Conservation (phyloP, 2,113 vertebrate genomes). For the Vicugna pacos region DNA sequence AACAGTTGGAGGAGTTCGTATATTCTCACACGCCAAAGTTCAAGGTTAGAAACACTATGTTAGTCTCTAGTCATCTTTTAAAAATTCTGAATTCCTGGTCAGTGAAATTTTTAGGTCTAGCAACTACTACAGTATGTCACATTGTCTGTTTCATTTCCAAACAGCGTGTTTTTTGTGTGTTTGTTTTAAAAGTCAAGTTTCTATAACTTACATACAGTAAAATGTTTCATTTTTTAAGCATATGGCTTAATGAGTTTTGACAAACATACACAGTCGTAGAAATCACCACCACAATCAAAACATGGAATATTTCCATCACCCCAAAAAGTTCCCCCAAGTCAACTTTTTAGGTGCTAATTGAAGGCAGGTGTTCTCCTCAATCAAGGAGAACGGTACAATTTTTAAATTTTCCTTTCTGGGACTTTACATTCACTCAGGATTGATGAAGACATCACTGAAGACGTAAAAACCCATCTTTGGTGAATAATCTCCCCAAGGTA, state of each 20-base stretch:
- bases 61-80: not conserved
- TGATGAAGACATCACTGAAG: rapidly evolving
- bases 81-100: not conserved
- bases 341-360: not conserved
- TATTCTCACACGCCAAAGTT: not conserved
- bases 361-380: not conserved
- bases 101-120: not conserved
- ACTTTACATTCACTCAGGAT: not conserved
- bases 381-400: no score
- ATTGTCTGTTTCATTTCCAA: not conserved
- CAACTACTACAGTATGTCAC: no score
- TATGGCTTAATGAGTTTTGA: not conserved
- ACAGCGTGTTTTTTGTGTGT: not conserved
- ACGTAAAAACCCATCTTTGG: not conserved
- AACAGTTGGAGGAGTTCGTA: no score
- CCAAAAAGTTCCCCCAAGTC: not conserved
- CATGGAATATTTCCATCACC: not conserved
- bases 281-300: not conserved
- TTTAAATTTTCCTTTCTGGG: not conserved
- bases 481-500: not conserved
- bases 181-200: not conserved
- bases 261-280: not conserved
- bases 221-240: not conserved
- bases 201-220: not conserved
- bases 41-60: not conserved